Percentiles rank a stretch among this genome's conserved stretches.
Evolutionary conservation across 2,888 invertebrate species (phyloP).

Genomic region (Drosophila gaucha): DNA sequence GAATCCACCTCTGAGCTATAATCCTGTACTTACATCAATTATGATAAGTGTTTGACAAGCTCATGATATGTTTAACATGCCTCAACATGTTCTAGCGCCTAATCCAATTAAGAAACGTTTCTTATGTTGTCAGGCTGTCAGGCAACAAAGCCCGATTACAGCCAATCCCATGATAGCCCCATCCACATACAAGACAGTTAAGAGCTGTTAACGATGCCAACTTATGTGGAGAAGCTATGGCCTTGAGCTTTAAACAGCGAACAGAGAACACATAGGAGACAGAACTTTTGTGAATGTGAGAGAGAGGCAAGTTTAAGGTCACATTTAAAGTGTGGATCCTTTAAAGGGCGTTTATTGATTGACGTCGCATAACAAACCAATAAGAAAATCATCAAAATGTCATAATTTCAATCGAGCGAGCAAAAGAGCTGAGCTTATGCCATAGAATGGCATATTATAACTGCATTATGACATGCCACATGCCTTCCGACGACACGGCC

Average conservation of each 20-base stretch:
- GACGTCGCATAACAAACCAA: conserved; percentile 74
- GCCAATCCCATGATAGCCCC: too few species aligned
- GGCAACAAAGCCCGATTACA: conserved; percentile 16
- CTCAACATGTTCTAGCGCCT: conserved; percentile 21
- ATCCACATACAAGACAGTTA: too few species aligned
- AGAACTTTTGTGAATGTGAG: conserved; percentile 21
- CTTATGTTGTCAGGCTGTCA: conserved; percentile 11
- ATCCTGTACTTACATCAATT: conserved; percentile 22
- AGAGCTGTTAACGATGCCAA: conserved; percentile 35
- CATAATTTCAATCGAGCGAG: conserved; percentile 76
- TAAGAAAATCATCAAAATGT: conserved; percentile 83
- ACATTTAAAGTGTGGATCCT: conserved; percentile 45
- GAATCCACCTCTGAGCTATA: too few species aligned
- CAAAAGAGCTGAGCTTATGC: conserved; percentile 31
- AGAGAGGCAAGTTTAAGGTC: conserved; percentile 1
- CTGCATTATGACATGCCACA: conserved; percentile 80
- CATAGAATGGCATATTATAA: conserved; percentile 70
- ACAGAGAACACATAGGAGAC: conserved; percentile 11
- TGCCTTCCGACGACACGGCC: conserved; percentile 39
- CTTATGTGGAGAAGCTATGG: conserved; percentile 41
- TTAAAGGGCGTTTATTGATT: conserved; percentile 57
- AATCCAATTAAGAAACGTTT: conserved; percentile 61
- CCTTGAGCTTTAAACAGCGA: conserved; percentile 11
- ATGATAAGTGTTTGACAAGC: conserved; percentile 21
- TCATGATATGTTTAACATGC: conserved; percentile 36